Conservation (phyloP, 2,797 vertebrate genomes). For the Erethizon dorsatum region DNA sequence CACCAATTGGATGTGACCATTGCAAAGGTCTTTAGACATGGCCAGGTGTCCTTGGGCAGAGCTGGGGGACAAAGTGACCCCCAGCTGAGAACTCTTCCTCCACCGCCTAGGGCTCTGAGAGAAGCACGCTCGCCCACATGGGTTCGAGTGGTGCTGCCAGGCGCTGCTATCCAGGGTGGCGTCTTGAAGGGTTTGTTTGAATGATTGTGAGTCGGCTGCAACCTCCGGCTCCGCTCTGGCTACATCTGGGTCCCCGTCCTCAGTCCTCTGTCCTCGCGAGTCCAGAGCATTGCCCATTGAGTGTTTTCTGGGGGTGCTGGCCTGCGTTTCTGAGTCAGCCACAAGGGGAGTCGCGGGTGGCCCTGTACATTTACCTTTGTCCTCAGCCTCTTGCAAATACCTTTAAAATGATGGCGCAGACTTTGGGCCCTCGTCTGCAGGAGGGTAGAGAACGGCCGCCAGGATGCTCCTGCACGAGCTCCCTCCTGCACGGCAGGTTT, state of each 20-base stretch:
- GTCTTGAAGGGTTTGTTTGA: neutral
- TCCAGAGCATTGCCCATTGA: neutral
- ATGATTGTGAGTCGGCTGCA: neutral
- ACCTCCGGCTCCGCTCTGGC: neutral
- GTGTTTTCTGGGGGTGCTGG: neutral
- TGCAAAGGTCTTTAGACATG: neutral
- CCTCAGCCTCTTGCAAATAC: neutral
- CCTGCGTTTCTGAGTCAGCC: neutral
- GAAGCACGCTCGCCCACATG: no score
- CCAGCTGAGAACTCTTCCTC: neutral
- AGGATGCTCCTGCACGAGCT: neutral
- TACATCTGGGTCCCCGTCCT: neutral
- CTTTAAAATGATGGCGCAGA: neutral
- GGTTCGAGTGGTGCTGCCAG: neutral
- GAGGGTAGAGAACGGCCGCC: neutral
- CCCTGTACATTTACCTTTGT: neutral
- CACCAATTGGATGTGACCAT: neutral
- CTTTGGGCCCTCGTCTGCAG: neutral
- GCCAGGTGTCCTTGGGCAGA: neutral
- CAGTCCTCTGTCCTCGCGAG: neutral
- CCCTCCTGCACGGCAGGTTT: neutral
- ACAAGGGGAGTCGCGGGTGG: neutral
- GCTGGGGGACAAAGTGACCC: rapidly evolving
- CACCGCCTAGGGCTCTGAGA: rapidly evolving
- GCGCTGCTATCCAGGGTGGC: no score